Conservation (phyloP, 1,140 invertebrate genomes). For the Mizuhopecten yessoensis region DNA sequence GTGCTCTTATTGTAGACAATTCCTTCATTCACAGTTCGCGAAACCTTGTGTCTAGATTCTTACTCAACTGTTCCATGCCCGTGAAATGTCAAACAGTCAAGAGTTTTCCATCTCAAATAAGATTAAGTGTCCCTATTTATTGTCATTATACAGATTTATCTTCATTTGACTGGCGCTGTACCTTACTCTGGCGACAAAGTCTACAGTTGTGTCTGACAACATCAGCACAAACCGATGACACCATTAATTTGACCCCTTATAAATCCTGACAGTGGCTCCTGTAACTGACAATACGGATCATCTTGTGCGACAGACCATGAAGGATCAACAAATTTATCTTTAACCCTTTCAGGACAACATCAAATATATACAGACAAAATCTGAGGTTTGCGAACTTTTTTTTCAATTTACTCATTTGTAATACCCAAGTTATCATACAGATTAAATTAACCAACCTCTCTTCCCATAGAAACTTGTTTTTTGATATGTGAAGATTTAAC, state of each 20-base stretch:
- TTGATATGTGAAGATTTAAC: too few species aligned
- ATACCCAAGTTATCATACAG: too few species aligned
- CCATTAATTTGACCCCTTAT: neutral
- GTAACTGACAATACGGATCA: neutral
- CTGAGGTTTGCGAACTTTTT: too few species aligned
- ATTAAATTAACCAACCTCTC: too few species aligned
- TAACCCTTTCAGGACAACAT: too few species aligned
- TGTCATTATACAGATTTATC: neutral
- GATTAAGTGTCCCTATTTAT: neutral
- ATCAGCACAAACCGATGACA: neutral
- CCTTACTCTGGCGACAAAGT: neutral
- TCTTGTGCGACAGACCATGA: too few species aligned
- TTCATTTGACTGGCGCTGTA: conserved; percentile 2
- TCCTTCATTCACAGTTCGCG: neutral
- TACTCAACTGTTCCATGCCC: neutral
- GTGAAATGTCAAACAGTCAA: neutral
- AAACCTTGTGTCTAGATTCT: neutral
- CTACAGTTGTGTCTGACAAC: neutral
- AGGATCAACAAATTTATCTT: too few species aligned
- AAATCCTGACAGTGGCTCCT: neutral
- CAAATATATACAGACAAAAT: too few species aligned
- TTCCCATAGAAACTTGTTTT: too few species aligned
- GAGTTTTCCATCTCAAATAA: neutral
- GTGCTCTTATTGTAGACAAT: neutral
- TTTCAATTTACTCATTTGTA: too few species aligned